These are phyloP conservation scores for Panthera leo DNA, from an alignment of 2,113 vertebrate genomes.

Conservation along the genomic window DNA sequence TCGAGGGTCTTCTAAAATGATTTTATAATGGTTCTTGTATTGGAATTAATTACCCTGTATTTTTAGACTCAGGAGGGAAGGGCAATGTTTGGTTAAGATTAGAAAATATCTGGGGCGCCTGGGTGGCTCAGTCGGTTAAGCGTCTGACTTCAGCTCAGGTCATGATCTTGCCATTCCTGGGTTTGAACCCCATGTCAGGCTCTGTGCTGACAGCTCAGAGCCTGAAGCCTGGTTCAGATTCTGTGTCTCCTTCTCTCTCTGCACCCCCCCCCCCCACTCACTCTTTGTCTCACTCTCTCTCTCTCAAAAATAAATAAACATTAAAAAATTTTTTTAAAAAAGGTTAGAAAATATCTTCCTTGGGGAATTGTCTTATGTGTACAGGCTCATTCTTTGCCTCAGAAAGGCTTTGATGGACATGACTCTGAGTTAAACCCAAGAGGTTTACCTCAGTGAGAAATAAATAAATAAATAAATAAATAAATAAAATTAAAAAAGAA, in stretches of 20 bases:
- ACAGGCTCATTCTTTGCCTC: neutral
- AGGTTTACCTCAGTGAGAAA: neutral
- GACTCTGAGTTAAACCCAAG: neutral
- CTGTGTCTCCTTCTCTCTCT: too few relatives aligned
- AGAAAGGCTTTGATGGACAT: neutral
- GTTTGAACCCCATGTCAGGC: too few relatives aligned
- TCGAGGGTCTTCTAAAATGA: neutral
- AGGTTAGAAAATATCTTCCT: constrained; percentile 30
- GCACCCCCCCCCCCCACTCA: too few relatives aligned
- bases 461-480: neutral
- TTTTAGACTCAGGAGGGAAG: neutral
- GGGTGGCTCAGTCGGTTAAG: too few relatives aligned
- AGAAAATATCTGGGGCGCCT: neutral
- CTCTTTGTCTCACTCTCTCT: too few relatives aligned
- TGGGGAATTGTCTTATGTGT: neutral
- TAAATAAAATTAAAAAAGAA: too few relatives aligned
- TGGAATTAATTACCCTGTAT: neutral
- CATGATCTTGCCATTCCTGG: too few relatives aligned
- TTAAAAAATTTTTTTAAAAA: neutral
- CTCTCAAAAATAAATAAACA: too few relatives aligned
- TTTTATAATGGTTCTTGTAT: neutral
- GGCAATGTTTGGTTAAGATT: constrained; percentile 37
- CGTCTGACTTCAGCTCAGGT: too few relatives aligned
- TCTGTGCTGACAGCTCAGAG: too few relatives aligned
- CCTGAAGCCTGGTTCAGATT: too few relatives aligned